Evolutionary conservation across 1,140 invertebrate genomes (phyloP), one percentile per base, ranked within the genome.

Genomic region (Homarus americanus): DNA sequence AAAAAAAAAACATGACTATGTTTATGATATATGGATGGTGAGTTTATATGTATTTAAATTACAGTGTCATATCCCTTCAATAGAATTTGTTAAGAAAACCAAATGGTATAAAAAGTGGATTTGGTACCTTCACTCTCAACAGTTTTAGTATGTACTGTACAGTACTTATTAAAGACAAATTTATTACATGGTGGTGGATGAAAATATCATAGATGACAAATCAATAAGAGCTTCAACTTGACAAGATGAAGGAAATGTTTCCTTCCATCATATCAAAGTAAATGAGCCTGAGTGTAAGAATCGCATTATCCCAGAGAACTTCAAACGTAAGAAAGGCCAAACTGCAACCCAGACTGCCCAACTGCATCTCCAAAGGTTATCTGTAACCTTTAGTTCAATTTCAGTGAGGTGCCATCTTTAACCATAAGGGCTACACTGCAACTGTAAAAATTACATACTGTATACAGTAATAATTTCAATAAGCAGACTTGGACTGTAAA

Each of bases 1-100:
- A 28, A 80, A 80, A 24, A 41, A 24, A 80, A 80, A 44, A 79
- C 2, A 32, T 1, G 28, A 32, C 12, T 40, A 78, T 40, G 28
- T 80, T 49, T 44, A 80, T 78, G 75, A 44, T 78, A 49, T 44
- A 80, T 80, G 78, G 75, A 78, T 10, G 75, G 38, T 53, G 38
- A 28, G 15, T 28, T 49, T 44, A 53, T 79, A 44, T 41, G 38
- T 32, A 66, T 66, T 20, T 66, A 66, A 20, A 32, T 66, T 69
- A 32, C 63, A 69, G 63, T 9, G 32, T 69, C 58, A 63, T 69
- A 5, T 24, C 24, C 63, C n/a, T 63, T 24, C 20, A 63, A 24
- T 63, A 49, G 44, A 49, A 7, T 49, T 49, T 7, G 5, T 20
- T 63, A 20, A 69, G 3, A 32, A 32, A 32, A 69, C 63, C 7